Percentiles rank a stretch among this genome's conserved stretches.
phyloP scores from a whole-genome alignment of 2,888 invertebrate species.

The Fissipunctia ypsillon region DNA sequence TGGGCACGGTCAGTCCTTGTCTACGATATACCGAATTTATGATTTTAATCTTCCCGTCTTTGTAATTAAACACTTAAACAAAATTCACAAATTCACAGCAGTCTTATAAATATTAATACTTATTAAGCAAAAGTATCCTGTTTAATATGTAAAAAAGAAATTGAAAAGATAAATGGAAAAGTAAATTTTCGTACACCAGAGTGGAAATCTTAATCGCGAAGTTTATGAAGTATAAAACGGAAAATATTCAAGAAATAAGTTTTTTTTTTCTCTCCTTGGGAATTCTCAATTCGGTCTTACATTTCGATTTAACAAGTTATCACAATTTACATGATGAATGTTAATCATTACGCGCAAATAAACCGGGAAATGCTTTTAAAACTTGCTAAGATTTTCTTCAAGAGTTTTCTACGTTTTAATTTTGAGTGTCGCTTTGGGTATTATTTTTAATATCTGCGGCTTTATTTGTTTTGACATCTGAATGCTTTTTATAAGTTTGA shows the following conservation, averaged over 20 bases:
- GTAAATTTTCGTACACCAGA: slow-evolving; percentile 76
- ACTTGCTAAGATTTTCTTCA: slow-evolving; percentile 68
- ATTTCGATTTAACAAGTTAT: slow-evolving; percentile 83
- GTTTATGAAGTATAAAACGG: slow-evolving; percentile 73
- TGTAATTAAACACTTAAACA: slow-evolving; percentile 59
- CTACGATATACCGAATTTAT: slow-evolving; percentile 34
- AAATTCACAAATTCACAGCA: slow-evolving; percentile 53
- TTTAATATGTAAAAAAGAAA: slow-evolving; percentile 74
- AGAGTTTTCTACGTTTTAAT: slow-evolving; percentile 69
- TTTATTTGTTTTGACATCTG: slow-evolving; percentile 61
- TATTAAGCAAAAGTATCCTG: slow-evolving; percentile 69
- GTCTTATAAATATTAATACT: slow-evolving; percentile 70
- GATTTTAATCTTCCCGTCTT: slow-evolving; percentile 50
- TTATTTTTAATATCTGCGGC: slow-evolving; percentile 51
- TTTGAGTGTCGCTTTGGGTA: slow-evolving; percentile 68
- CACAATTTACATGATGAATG: slow-evolving; percentile 88
- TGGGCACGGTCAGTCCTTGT: background rate
- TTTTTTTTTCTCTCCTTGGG: slow-evolving; percentile 63
- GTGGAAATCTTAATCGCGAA: slow-evolving; percentile 76
- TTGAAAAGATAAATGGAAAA: slow-evolving; percentile 74
- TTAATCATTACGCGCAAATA: slow-evolving; percentile 81
- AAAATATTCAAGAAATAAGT: slow-evolving; percentile 70
- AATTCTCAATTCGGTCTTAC: slow-evolving; percentile 70
- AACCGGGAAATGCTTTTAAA: slow-evolving; percentile 80
- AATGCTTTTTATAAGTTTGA: slow-evolving; percentile 50